Evolutionary conservation across 1,140 invertebrate genomes (phyloP).

Genomic region (Drosophila chauvacae): DNA sequence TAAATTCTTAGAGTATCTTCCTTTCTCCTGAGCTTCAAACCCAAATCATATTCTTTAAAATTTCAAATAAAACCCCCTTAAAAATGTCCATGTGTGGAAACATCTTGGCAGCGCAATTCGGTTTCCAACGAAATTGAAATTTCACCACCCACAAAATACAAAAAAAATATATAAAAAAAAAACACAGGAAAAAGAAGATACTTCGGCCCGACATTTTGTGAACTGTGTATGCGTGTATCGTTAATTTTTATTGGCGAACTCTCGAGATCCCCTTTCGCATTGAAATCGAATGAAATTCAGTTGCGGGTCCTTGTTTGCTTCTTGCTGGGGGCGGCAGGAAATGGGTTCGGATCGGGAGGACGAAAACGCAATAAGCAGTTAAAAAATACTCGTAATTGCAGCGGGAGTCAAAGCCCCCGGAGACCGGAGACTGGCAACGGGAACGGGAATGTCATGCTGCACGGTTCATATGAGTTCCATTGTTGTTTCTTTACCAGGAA

Average conservation of each 20-base stretch:
- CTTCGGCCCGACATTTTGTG: conserved; percentile 57
- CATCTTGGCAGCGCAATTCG: conserved; percentile 29
- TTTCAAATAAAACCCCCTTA: not conserved
- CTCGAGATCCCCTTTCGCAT: conserved; percentile 76
- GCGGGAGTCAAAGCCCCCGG: conserved; percentile 59
- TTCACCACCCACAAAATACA: conserved; percentile 39
- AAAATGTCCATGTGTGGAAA: not conserved
- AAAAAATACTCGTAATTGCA: conserved; percentile 83
- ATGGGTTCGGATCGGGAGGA: conserved; percentile 40
- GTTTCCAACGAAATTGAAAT: conserved; percentile 68
- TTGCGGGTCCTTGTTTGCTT: conserved; percentile 66
- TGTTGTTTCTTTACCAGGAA: conserved; percentile 50
- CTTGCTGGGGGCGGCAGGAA: conserved; percentile 60
- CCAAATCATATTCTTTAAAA: not conserved
- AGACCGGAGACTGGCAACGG: conserved; percentile 17
- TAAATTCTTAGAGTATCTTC: no score
- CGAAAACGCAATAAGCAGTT: conserved; percentile 81
- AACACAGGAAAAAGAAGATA: conserved; percentile 15
- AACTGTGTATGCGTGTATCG: conserved; percentile 71
- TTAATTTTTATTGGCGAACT: conserved; percentile 79
- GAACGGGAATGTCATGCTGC: conserved; percentile 45
- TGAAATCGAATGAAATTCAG: conserved; percentile 83
- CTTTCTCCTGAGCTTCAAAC: not conserved
- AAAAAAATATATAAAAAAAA: not conserved
- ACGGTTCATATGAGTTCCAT: conserved; percentile 74